phyloP scores from a whole-genome alignment of 2,888 invertebrate species.

The Stenodema calcarata region DNA sequence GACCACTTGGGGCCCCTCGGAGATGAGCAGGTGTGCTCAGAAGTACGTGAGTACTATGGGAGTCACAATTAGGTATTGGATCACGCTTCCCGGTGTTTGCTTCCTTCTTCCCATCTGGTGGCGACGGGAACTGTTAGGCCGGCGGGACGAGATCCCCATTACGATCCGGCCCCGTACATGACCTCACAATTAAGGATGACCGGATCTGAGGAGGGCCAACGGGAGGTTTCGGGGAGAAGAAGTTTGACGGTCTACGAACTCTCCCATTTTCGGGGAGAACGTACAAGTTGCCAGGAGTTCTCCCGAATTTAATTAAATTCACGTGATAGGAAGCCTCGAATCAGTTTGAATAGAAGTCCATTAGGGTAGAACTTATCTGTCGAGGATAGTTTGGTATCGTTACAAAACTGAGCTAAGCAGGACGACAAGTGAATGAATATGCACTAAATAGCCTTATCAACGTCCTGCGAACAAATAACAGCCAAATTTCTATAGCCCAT shows the following conservation, averaged over 20 bases:
- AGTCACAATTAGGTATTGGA: constrained; percentile 16
- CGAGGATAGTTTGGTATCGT: too few species aligned
- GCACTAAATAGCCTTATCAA: too few species aligned
- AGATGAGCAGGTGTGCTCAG: not conserved
- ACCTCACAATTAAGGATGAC: not conserved
- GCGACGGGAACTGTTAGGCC: not conserved
- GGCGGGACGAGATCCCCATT: not conserved
- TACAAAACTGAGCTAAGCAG: too few species aligned
- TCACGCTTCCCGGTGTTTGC: constrained; percentile 7
- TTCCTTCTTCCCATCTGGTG: not conserved
- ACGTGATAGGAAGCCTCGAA: not conserved
- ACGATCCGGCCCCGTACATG: not conserved
- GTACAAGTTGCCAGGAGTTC: not conserved
- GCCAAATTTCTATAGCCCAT: too few species aligned
- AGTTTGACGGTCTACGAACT: not conserved
- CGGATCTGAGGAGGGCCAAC: too few species aligned
- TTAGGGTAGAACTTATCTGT: too few species aligned
- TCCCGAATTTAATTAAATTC: not conserved
- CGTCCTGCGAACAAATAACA: too few species aligned
- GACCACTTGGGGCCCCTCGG: not conserved
- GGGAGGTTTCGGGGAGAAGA: not conserved
- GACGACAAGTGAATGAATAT: too few species aligned
- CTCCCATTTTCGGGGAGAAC: not conserved
- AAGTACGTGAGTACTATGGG: not conserved
- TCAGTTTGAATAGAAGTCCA: too few species aligned